A percentile compares a stretch with the other conserved stretches of the same genome.
phyloP scores from a whole-genome alignment of 2,113 vertebrate species.

The Balaeniceps rex region DNA sequence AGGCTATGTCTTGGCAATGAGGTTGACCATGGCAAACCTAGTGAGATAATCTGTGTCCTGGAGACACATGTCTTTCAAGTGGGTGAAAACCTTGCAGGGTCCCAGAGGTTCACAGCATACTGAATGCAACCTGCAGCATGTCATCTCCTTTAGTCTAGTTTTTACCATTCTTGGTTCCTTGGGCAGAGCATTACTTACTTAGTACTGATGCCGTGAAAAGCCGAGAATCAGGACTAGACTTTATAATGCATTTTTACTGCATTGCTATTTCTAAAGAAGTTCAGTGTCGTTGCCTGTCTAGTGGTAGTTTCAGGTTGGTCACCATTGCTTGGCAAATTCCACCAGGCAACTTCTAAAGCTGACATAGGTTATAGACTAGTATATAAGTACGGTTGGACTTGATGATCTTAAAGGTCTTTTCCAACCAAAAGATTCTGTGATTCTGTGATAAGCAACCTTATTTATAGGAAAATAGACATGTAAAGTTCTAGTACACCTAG shows the following conservation, averaged over 20 bases:
- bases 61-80: neutral
- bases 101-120: neutral
- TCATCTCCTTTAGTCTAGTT: neutral
- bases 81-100: neutral
- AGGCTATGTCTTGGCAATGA: neutral
- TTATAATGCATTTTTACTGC: neutral
- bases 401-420: no score
- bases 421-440: no score
- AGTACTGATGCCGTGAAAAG: no score
- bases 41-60: neutral
- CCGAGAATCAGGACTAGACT: neutral
- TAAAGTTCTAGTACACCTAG: neutral
- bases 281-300: neutral
- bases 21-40: neutral
- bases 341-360: neutral
- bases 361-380: neutral
- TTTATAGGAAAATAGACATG: neutral
- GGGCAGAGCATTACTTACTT: neutral
- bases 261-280: neutral
- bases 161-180: neutral
- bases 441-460: neutral
- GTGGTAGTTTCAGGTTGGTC: neutral
- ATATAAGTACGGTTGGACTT: no score
- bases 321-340: neutral
- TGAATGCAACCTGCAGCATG: neutral